phyloP scores from a whole-genome alignment of 1,140 invertebrate species.

The Panagrolaimus sp. region DNA sequence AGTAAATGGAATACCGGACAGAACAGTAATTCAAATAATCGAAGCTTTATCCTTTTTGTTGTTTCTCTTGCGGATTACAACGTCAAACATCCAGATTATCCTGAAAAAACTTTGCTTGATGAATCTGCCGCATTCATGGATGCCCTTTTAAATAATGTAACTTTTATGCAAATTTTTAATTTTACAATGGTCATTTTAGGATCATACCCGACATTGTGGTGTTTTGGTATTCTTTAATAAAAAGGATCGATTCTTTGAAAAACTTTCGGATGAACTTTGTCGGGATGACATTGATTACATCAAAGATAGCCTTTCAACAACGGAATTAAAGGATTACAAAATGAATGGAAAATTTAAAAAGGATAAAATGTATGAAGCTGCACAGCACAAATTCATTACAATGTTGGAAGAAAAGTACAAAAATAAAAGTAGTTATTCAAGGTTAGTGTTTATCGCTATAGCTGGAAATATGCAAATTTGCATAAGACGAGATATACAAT shows the following conservation, averaged over 20 bases:
- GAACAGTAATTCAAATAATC: background rate
- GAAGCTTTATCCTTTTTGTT: conserved; percentile 8
- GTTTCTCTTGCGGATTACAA: conserved; percentile 2
- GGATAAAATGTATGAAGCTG: background rate
- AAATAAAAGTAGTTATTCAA: conserved; percentile 6
- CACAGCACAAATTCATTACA: background rate
- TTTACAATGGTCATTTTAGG: too few species aligned
- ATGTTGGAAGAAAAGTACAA: background rate
- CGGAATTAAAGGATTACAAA: background rate
- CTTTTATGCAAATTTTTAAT: too few species aligned
- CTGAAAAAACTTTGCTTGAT: background rate
- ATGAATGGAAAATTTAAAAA: background rate
- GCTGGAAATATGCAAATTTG: too few species aligned
- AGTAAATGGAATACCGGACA: conserved; percentile 5
- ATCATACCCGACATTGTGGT: conserved; percentile 4
- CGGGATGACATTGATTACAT: background rate
- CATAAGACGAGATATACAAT: too few species aligned
- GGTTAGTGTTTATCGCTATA: background rate
- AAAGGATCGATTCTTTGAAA: conserved; percentile 15
- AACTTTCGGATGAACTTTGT: background rate
- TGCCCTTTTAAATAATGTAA: background rate
- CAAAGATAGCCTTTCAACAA: background rate
- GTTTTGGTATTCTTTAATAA: conserved; percentile 13
- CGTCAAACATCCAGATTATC: background rate
- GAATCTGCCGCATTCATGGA: conserved; percentile 8